Evolutionary conservation across 2,888 invertebrate genomes (phyloP).

Genomic region (Alloscopus bannaensis): DNA sequence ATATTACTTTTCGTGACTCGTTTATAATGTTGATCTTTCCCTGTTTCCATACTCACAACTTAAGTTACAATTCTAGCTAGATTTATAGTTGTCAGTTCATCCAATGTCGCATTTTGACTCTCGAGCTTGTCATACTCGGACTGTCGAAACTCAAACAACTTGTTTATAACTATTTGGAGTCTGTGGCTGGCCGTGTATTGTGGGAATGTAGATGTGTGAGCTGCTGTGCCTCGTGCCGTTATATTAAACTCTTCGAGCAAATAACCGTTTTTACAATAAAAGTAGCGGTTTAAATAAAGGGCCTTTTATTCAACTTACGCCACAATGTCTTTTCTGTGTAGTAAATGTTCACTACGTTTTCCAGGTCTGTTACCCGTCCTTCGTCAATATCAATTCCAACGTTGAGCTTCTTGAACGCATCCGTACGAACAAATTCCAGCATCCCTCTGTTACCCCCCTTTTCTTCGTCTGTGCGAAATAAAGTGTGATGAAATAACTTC

Average conservation of each 20-base stretch:
- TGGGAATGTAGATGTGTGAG: constrained; percentile 89
- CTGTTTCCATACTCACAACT: neutral
- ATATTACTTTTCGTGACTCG: neutral
- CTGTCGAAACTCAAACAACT: constrained; percentile 83
- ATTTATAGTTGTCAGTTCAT: constrained; percentile 32
- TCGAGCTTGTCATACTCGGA: constrained; percentile 82
- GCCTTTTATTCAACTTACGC: constrained; percentile 25
- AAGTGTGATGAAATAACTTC: neutral
- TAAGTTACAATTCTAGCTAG: constrained; percentile 27
- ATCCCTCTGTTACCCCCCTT: constrained; percentile 89
- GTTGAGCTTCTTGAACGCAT: constrained; percentile 86
- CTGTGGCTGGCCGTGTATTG: constrained; percentile 90
- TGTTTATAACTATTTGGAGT: constrained; percentile 83
- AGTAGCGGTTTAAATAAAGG: neutral
- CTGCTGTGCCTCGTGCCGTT: constrained; percentile 87
- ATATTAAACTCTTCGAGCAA: constrained; percentile 84
- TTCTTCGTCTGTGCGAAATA: constrained; percentile 95
- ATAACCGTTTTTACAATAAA: neutral
- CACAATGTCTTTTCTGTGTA: constrained; percentile 30
- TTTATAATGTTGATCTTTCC: neutral
- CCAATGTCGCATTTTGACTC: constrained; percentile 82
- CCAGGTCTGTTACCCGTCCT: too few relatives aligned
- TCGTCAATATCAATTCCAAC: constrained; percentile 92
- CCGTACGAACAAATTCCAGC: constrained; percentile 83
- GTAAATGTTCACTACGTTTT: too few relatives aligned